Base-by-base conservation (phyloP, 2,888 invertebrate species). In the Monochamus alternatus region DNA sequence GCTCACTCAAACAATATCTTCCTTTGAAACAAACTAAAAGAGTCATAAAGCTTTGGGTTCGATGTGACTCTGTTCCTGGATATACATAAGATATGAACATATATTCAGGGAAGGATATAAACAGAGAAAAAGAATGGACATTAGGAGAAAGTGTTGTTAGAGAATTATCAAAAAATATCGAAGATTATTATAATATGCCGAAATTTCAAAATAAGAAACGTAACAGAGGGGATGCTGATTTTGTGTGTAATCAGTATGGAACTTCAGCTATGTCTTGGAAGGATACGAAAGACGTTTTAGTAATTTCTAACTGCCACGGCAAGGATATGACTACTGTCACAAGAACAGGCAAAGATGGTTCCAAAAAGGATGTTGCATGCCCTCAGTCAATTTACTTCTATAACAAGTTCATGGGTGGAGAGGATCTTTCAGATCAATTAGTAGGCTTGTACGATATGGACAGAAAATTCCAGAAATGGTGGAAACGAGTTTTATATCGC, bases 211-310 rank as follows among this genome's bases (percentile, higher is more conserved):
- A 59, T 51, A 51, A 51, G n/a, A 59, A 59, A 22, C 59, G 14
- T 59, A 59, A 14, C 5, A 59, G 59, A 59, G 22, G 59, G 9
- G 59, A 59, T 59, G 14, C 59, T 30, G 30, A 30, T 14, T 30
- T 59, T 30, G 14, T 59, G 14, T 14, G 22, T 30, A 30, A 59
- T 30, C 59, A 59, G 30, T 30, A 22, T 59, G 59, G 30, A 30
- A 30, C 59, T 30, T 9, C 30, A 3, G 59, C 59, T 59, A 3
- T 12, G 12, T 58, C 5, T 59, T 59, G 59, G 59, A 14, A 59
- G 58, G 58, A 58, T 14, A 58, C 58, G 12, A 58, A 58, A 58
- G 58, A 58, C 12, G 58, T 58, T 14, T 14, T 58, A 58, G 58
- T 58, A 58, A 12, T 58, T 7, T 14, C n/a, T 14, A 58, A 58